Conservation (phyloP, 2,797 vertebrate species). For the Clarias fuscus region DNA sequence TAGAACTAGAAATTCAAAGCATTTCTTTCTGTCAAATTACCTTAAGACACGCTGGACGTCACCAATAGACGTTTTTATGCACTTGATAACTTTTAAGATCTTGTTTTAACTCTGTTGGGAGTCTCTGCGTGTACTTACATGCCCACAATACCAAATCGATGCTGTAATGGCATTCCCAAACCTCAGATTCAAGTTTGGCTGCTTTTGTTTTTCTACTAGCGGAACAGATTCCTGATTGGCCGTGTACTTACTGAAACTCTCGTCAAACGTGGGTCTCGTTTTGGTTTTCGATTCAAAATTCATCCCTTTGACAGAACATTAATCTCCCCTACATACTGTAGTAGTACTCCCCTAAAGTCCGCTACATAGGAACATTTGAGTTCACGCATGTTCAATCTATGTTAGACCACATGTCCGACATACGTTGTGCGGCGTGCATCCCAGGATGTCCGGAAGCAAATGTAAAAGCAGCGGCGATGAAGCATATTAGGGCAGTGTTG, state of each 20-base stretch:
- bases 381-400: no score
- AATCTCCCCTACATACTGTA: neutral
- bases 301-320: neutral
- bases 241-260: neutral
- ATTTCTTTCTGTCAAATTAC: neutral
- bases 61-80: neutral
- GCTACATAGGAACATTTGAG: no score
- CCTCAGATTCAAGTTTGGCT: conserved; percentile 41
- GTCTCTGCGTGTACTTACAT: conserved; percentile 52
- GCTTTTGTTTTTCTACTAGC: neutral
- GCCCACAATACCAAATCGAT: conserved; percentile 23
- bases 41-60: neutral
- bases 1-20: neutral
- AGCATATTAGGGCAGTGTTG: no score
- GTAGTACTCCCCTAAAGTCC: no score
- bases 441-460: no score
- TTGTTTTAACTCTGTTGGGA: neutral
- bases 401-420: no score
- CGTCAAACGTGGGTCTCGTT: neutral
- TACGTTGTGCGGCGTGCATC: no score
- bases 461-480: no score
- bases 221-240: neutral
- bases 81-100: neutral
- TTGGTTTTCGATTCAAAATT: conserved; percentile 1
- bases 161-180: conserved; percentile 42